Base-by-base conservation (phyloP, 2,888 invertebrate genomes). In the Meteorus cinctellus region DNA sequence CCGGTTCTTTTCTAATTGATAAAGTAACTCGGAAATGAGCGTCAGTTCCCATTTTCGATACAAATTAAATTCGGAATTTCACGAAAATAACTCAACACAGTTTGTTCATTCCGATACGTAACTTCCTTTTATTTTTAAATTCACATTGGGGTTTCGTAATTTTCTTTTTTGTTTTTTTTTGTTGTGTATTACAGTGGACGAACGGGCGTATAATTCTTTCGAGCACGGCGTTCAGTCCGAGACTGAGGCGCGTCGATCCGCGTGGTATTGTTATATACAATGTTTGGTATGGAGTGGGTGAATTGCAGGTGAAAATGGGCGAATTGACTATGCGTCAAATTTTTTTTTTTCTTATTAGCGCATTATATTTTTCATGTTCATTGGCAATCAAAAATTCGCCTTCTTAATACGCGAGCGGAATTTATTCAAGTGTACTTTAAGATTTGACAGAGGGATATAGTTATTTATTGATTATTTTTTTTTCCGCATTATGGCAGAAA, bases 1-100 rank as follows among this genome's bases (percentile, higher is more conserved):
- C 90, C 24, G 91, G 91, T 82, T 91, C 91, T 82, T 90, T 91
- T 80, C 89, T 88, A 75, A 92, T 87, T 76, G 90, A 90, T 81
- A 92, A 83, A 77, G 90, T 91, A 79, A 92, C 90, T 82, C 91
- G 91, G 85, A 91, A 91, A 84, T 88, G 87, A 79, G 77, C 78
- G 81, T 83, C 85, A 84, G 84, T 86, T 80, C 86, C 85, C 88
- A 87, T 88, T 83, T 80, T 78, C 88, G 87, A 88, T 83, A 12
- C 6, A 16, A 48, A n/a, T 16, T 3, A 48, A n/a, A n/a, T 16
- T 48, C 2, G 0, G 0, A 34, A 48, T 48, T n/a, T 48, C 5
- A n/a, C 55, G 24, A 55, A n/a, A 55, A 55, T 55, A 19, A 34
- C 14, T 48, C 48, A 48, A 0, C n/a, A n/a, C n/a, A 48, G 16